Base-by-base conservation (phyloP, 2,888 invertebrate species). In the Sphaerophoria rueppellii region DNA sequence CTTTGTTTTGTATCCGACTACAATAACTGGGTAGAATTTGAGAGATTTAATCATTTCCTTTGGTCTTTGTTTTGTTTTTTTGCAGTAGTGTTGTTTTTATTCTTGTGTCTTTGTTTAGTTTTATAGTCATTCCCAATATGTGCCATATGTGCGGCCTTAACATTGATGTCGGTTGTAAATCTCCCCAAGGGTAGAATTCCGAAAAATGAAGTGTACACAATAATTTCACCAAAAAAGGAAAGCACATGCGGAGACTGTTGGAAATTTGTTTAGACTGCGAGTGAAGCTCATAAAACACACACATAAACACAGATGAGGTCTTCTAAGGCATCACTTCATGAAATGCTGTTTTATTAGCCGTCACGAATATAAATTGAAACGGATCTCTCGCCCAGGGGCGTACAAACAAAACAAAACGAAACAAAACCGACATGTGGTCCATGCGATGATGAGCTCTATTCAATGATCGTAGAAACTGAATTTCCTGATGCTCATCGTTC, bases 171-270 rank as follows among this genome's bases (percentile, higher is more conserved):
- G 48, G 6, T n/a, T 6, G n/a, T 40, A n/a, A 54, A 12, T 11
- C 37, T 75, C 50, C 16, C 57, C 65, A 75, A 67, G 58, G 65
- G 50, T 75, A 58, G 37, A 58, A 55, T 65, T 67, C 24, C 58
- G 32, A 37, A 67, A 40, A 67, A 40, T 75, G 37, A 58, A 50
- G 9, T 9, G 9, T 24, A 40, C 52, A 46, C 0, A 35, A 63
- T 16, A 57, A 37, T 43, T 50, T 37, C 35, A 16, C 74, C 65
- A 67, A 75, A 75, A 75, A 58, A 75, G 74, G 74, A 75, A 75
- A 46, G 11, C 46, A 55, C 37, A 46, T 6, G 43, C 40, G 24
- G 11, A 54, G 52, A 54, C 32, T 40, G 40, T 24, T 35, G 40
- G 67, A 43, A 3, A 24, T 5, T 46, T 57, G 65, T 57, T 65